These are phyloP conservation scores for Macropis europaea DNA, from an alignment of 2,888 invertebrate genomes.

Conservation along the genomic window DNA sequence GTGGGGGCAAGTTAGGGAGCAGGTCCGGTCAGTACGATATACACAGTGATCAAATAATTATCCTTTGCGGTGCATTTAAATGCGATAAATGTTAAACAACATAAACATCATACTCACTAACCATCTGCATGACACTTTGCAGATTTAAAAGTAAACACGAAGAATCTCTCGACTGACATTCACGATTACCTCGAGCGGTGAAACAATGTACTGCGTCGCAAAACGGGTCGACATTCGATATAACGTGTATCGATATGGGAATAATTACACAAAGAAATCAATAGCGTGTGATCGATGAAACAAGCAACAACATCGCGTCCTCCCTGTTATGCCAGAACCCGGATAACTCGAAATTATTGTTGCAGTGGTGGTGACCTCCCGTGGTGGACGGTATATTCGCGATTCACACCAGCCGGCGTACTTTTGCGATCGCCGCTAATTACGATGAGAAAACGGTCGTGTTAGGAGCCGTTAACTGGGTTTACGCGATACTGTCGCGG, in stretches of 20 bases:
- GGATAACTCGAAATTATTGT: constrained; percentile 35
- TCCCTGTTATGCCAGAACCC: constrained; percentile 5
- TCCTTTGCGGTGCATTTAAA: not conserved
- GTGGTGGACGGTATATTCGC: constrained; percentile 48
- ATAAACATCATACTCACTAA: not conserved
- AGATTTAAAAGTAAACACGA: not conserved
- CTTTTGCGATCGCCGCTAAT: constrained; percentile 42
- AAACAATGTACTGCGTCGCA: not conserved
- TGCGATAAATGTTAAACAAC: not conserved
- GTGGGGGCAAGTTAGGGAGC: no score
- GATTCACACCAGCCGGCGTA: constrained; percentile 25
- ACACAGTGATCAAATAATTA: not conserved
- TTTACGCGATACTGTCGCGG: not conserved
- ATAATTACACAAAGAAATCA: constrained; percentile 2
- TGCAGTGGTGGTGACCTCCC: constrained; percentile 49
- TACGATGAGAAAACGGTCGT: constrained; percentile 21
- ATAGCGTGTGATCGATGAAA: constrained; percentile 26
- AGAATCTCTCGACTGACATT: not conserved
- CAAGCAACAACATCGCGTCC: constrained; percentile 17
- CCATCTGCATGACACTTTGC: not conserved
- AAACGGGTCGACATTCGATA: not conserved
- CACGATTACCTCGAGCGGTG: not conserved
- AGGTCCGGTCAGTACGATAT: no score
- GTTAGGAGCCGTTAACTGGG: constrained; percentile 1
- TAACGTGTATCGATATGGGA: constrained; percentile 3